Base-by-base conservation (phyloP, 2,113 vertebrate genomes). In the Psittacus erithacus region DNA sequence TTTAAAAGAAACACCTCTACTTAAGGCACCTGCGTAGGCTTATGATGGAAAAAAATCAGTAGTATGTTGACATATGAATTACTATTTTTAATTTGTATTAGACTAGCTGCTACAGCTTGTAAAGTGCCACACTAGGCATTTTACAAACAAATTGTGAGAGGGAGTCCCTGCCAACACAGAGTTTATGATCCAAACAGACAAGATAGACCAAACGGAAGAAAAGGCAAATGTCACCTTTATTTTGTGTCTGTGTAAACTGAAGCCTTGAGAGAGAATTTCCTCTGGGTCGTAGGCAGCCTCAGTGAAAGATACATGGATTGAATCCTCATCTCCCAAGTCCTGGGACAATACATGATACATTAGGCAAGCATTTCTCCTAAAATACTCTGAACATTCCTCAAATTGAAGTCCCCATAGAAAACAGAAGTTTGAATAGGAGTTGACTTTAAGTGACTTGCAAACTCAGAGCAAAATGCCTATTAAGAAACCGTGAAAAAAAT, bases 101-200 rank as follows among this genome's bases (percentile, higher is more conserved):
- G 67, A 82, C 4, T 43, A 77, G 25, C 69, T 91, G 64, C 85
- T 94, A 23, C 62, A 88, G 43, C 88, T 84, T 90, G 55, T 86
- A 85, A 88, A 91, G 57, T 57, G 83, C 35, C 70, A 75, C 38
- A 14, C 39, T 62, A 60, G 43, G 27, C 52, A 87, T 86, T 88
- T 93, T 76, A 73, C 52, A 83, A 88, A 82, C 63, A 90, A 88
- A 91, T 68, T 88, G 60, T 27, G 52, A 88, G 39, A 74, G 27
- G 39, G 64, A 91, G 43, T 82, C 69, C 47, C 25, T 82, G 69
- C 47, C 55, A 92, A 79, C 29, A 17, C 0, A 43, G 62, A 77
- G 25, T 86, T 96, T 95, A 86, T 93, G 83, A 94, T 63, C 63
- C 85, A 94, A 79, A 41, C n/a, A 88, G 63, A 59, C 31, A 77